A percentile compares a stretch with the other conserved stretches of the same genome.
These are phyloP conservation scores for Columba livia DNA, from an alignment of 2,113 vertebrate genomes.

Conservation along the genomic window DNA sequence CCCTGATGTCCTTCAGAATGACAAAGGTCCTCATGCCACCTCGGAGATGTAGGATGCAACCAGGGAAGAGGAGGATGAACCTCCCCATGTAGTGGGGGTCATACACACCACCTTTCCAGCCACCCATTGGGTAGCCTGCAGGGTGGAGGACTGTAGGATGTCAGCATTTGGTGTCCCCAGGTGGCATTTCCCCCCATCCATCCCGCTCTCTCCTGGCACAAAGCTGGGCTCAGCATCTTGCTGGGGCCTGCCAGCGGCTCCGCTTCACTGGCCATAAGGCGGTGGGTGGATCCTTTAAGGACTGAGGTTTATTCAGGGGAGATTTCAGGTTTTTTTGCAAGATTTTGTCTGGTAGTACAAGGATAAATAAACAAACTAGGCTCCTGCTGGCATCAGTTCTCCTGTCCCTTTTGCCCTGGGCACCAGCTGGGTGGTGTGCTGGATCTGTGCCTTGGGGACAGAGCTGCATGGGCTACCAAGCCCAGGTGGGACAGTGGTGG, in stretches of 20 bases:
- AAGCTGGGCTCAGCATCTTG: background rate
- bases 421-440: accelerated
- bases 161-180: accelerated
- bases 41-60: accelerated
- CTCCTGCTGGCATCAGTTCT: background rate
- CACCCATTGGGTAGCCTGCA: too few species aligned
- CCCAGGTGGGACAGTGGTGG: background rate
- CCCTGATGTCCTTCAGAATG: background rate
- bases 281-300: constrained; percentile 32
- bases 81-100: accelerated
- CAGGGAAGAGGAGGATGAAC: background rate
- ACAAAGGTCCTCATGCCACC: background rate
- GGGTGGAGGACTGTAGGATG: background rate
- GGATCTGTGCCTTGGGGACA: background rate
- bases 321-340: background rate
- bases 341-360: background rate
- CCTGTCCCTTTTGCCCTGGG: background rate
- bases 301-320: constrained; percentile 21
- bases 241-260: background rate
- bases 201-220: background rate
- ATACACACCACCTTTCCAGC: background rate
- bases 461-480: background rate
- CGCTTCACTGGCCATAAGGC: background rate
- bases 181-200: background rate
- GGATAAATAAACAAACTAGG: constrained; percentile 28